Evolutionary conservation across 2,888 invertebrate species (phyloP), one percentile per base, ranked within the genome.

Genomic region (Dioctria linearis): DNA sequence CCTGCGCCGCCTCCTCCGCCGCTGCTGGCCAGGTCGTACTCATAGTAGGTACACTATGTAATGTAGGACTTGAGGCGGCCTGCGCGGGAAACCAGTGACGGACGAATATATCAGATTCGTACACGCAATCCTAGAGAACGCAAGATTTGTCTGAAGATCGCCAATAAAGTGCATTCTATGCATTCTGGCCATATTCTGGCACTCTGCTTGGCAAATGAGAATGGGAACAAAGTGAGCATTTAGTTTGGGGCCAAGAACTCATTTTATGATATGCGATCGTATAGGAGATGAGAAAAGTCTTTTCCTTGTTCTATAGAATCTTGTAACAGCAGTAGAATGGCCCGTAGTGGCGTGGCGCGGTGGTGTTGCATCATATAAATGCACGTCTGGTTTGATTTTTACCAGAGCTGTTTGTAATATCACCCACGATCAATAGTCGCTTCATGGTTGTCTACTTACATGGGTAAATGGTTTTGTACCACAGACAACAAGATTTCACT

Each of bases 181-280:
- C 76, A 76, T 76, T 76, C 61, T 76, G 43, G 25, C 61, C 76
- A 76, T 25, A 25, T 61, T 63, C 76, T 76, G 76, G 63, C 46
- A 6, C 61, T 49, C 61, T 49, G 49, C 9, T 25, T 76, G 76
- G 43, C 63, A 76, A 76, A 76, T 76, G 76, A 25, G 25, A 76
- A 76, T 76, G 63, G 63, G 76, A 76, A 63, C 76, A 76, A 76
- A 76, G 76, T 63, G 76, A 46, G 63, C 76, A 46, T 76, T 76
- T 76, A 76, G 76, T 76, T 76, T 63, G 76, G 63, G 76, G 63
- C 63, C 63, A 49, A 63, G 76, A 63, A 76, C 39, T 76, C 76
- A 75, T 80, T 80, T 80, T 80, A 78, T 80, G 80, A 78, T 78
- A 49, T n/a, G 59, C 66, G 78, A 80, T 80, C 71, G 69, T 78